Base-by-base conservation (phyloP, 2,113 vertebrate genomes). In the Pelecanus crispus region DNA sequence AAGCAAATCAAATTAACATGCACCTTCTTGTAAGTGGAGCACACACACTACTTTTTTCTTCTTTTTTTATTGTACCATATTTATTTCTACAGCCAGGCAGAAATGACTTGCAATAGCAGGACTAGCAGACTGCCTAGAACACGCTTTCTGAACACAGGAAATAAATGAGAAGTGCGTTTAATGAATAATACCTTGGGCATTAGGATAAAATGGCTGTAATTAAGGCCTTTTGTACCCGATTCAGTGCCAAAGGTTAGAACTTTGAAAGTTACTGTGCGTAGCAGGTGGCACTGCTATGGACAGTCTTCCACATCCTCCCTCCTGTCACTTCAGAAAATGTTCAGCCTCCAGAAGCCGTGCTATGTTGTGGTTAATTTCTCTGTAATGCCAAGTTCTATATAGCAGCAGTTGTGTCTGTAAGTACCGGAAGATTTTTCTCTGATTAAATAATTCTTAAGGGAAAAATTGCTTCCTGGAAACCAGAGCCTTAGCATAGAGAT, bases 401-500 rank as follows among this genome's bases (percentile, higher is more conserved):
- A 82, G 71, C 92, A 86, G 94, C 93, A 90, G 84, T 95, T 87
- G 86, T 85, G 65, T 71, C 84, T 94, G 55, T 79, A 94, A 95
- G 78, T 82, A 96, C 91, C 79, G 74, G 90, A 96, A 97, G 92
- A 94, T 95, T 95, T 93, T 94, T 75, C 92, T 72, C 92, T 96
- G 93, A 96, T 96, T 96, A 94, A 96, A 94, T 97, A 95, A 96
- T 94, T 96, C 96, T 95, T 94, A 84, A 95, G 94, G 94, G 92
- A 85, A 89, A 92, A 94, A 94, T 85, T 95, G 88, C 97, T 97
- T 96, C 94, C 92, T 97, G 96, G 95, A 96, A 97, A 94, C 94
- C 97, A 96, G 92, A 96, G 90, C 90, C 87, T 93, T 72, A 80
- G 92, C 74, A 42, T 2, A 58, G 92, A 88, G 62, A 89, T 80